Conservation (phyloP, 1,140 invertebrate genomes). For the Scaptomyza graminum region DNA sequence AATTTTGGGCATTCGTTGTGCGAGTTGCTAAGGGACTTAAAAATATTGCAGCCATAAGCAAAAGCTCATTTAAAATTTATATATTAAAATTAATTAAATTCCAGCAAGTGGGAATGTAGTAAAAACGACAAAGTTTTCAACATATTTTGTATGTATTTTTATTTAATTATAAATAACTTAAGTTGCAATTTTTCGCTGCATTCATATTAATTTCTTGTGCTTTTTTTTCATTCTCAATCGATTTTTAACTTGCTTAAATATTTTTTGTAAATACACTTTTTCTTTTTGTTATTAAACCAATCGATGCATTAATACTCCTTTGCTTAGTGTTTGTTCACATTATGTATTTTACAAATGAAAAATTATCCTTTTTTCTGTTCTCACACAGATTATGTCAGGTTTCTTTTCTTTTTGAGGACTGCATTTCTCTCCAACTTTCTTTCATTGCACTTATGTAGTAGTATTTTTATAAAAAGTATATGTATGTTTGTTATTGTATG, state of each 20-base stretch:
- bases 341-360: constrained; percentile 51
- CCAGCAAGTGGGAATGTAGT: background rate
- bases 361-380: constrained; percentile 21
- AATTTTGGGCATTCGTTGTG: constrained; percentile 42
- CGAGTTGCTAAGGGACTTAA: constrained; percentile 30
- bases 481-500: too few species aligned
- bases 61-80: constrained; percentile 24
- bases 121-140: constrained; percentile 13
- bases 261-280: constrained; percentile 53
- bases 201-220: constrained; percentile 67
- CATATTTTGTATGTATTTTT: constrained; percentile 77
- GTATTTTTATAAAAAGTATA: background rate
- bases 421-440: background rate
- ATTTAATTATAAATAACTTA: constrained; percentile 83
- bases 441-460: background rate
- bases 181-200: constrained; percentile 63
- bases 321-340: constrained; percentile 14
- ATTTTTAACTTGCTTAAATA: constrained; percentile 42
- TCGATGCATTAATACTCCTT: constrained; percentile 32
- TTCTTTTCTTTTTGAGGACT: constrained; percentile 1
- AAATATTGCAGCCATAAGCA: constrained; percentile 8
- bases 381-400: too few species aligned
- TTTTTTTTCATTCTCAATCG: too few species aligned
- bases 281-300: constrained; percentile 18
- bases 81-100: too few species aligned